Base-by-base conservation (phyloP, 2,797 vertebrate species). In the Sus cebifrons region DNA sequence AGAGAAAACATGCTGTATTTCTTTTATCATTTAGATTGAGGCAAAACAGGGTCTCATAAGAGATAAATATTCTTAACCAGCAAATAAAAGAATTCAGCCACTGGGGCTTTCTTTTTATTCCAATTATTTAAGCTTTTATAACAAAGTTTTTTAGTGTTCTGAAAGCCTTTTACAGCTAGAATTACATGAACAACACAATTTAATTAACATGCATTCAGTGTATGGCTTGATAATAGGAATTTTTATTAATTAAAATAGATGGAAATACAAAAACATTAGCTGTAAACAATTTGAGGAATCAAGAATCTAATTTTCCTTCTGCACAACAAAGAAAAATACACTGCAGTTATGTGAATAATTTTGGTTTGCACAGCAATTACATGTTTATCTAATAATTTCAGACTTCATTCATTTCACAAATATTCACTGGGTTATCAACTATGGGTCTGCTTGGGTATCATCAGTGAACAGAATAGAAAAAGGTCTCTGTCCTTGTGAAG, bases 161-260 rank as follows among this genome's bases (percentile, higher is more conserved):
- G 40, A 94, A 98, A 95, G 64, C 27, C 60, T 78, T 92, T 94
- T 44, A 62, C 2, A 6, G 60, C 88, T 94, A 86, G 21, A 75
- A 71, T 95, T 91, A 89, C 21, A 87, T 79, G 70, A 96, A 93
- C 49, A 82, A 70, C 18, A 77, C 5, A 8, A 93, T 91, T 95
- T 95, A 68, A 95, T 84, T 95, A 96, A 82, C 85, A 83, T 85
- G 79, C 23, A 49, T 27, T 60, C 58, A 92, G 36, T 78, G 29
- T 70, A 64, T 15, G 44, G 52, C 65, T 96, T 32, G 85, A 68
- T 85, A 92, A 86, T 68, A 75, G 82, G 74, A 91, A 89, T 96
- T 96, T 88, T 85, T 78, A 94, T 92, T 96, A 88, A 96, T 96
- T 97, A 96, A 95, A 95, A 95, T 78, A 67, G 44, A 79, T 92